These are phyloP conservation scores for Myotis vivesi DNA, from an alignment of 2,797 vertebrate species.

Conservation along the genomic window DNA sequence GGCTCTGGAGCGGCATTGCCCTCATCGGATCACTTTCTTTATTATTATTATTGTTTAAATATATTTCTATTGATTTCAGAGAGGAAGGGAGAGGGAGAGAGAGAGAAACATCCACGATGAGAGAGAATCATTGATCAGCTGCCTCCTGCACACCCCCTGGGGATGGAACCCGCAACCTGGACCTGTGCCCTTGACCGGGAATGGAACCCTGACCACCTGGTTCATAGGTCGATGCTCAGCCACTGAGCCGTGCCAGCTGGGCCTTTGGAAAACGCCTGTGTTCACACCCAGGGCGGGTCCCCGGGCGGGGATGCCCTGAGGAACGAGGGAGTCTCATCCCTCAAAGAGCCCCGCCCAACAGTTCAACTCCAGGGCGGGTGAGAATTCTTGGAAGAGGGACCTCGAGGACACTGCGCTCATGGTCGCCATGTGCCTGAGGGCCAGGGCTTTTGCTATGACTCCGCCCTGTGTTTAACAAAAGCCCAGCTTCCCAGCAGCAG, in stretches of 20 bases:
- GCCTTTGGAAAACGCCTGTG: neutral
- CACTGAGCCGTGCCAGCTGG: too few species aligned
- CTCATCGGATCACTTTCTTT: neutral
- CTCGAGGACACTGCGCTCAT: neutral
- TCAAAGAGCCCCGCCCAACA: neutral
- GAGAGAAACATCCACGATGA: too few species aligned
- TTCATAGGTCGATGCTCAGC: too few species aligned
- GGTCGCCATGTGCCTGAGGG: slow-evolving; percentile 70
- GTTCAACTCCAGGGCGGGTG: neutral
- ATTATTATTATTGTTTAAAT: too few species aligned
- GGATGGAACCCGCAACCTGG: too few species aligned
- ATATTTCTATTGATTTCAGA: too few species aligned
- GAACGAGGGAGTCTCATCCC: neutral
- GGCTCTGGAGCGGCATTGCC: neutral
- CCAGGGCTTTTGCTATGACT: slow-evolving; percentile 69
- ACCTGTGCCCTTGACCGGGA: too few species aligned
- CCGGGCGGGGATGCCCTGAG: neutral
- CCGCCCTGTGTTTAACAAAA: slow-evolving; percentile 77
- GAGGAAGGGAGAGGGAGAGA: too few species aligned
- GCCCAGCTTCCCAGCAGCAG: slow-evolving; percentile 56
- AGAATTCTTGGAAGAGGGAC: too few species aligned
- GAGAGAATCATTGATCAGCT: too few species aligned
- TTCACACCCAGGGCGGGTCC: neutral
- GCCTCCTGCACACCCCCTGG: too few species aligned
- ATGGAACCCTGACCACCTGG: too few species aligned